These are phyloP conservation scores for Ophion costatus DNA, from an alignment of 2,888 invertebrate species.

Conservation along the genomic window DNA sequence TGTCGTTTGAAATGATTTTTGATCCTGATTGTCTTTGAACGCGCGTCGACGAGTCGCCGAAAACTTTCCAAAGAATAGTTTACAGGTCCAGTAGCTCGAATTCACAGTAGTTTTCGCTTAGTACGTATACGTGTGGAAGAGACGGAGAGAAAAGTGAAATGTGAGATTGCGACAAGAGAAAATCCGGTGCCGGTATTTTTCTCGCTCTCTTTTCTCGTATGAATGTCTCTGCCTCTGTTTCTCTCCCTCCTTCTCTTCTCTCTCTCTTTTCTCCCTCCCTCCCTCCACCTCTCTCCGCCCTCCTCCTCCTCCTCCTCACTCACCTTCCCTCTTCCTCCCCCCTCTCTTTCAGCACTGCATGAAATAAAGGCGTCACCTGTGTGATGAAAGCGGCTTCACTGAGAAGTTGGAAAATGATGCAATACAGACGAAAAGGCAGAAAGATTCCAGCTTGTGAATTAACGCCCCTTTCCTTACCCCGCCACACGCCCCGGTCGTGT, in stretches of 20 bases:
- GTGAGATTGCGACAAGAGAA: slow-evolving; percentile 38
- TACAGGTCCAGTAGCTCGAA: not conserved
- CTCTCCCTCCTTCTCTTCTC: too few species aligned
- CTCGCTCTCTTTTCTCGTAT: too few species aligned
- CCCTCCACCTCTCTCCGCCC: too few species aligned
- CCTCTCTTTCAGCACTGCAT: slow-evolving; percentile 28
- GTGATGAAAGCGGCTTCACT: slow-evolving; percentile 37
- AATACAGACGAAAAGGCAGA: slow-evolving; percentile 53
- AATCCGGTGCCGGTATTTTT: slow-evolving; percentile 29
- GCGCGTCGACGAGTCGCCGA: too few species aligned
- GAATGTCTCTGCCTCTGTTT: not conserved
- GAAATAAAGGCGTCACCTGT: slow-evolving; percentile 49
- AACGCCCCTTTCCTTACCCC: slow-evolving; percentile 17
- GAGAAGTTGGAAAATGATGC: slow-evolving; percentile 14
- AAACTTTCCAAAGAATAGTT: not conserved
- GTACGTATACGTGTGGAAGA: not conserved
- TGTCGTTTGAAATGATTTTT: not conserved
- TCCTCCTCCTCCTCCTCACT: not conserved
- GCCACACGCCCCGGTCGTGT: not conserved
- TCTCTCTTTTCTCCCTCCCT: not conserved
- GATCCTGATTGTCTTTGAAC: not conserved
- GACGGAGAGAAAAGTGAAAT: slow-evolving; percentile 9
- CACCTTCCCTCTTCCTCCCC: not conserved
- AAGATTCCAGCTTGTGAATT: slow-evolving; percentile 53
- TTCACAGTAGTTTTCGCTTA: not conserved